Evolutionary conservation across 2,888 invertebrate genomes (phyloP).

Genomic region (Oscheius myriophilus): DNA sequence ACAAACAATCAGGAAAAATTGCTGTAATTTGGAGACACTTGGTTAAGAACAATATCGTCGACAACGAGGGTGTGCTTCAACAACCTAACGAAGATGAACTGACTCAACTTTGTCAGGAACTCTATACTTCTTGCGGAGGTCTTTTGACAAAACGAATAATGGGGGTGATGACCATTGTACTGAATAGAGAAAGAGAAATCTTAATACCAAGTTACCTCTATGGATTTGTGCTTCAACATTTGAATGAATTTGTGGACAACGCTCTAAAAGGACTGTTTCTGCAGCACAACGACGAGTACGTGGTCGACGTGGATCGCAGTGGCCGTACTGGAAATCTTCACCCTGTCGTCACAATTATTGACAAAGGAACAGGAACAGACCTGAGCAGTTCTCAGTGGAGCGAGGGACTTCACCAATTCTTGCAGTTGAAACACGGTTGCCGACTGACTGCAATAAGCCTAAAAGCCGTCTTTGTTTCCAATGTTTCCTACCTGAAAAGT

Average conservation of each 20-base stretch:
- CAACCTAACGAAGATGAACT: background rate
- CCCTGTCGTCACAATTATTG: conserved; percentile 33
- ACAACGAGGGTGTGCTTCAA: conserved; percentile 8
- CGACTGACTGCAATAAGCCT: conserved; percentile 68
- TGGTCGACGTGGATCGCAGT: conserved; percentile 31
- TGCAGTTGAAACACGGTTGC: conserved; percentile 70
- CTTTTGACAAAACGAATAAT: background rate
- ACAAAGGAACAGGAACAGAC: conserved; percentile 70
- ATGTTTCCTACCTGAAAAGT: conserved; percentile 61
- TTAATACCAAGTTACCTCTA: background rate
- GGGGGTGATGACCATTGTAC: conserved; percentile 5
- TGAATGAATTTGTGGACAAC: conserved; percentile 20
- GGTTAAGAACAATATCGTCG: background rate
- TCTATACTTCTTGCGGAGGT: background rate
- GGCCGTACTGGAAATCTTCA: conserved; percentile 3
- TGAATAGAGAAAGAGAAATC: conserved; percentile 1
- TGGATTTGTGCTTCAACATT: background rate
- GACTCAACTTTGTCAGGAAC: too few species aligned
- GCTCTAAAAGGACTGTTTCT: conserved; percentile 13
- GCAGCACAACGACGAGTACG: conserved; percentile 27
- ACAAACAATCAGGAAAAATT: background rate
- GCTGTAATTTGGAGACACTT: conserved; percentile 2
- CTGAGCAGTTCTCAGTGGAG: conserved; percentile 71
- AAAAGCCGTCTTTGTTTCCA: conserved; percentile 72
- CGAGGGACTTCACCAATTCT: conserved; percentile 65